Evolutionary conservation across 2,888 invertebrate genomes (phyloP), one percentile per base, ranked within the genome.

Genomic region (Drosophila rubida): DNA sequence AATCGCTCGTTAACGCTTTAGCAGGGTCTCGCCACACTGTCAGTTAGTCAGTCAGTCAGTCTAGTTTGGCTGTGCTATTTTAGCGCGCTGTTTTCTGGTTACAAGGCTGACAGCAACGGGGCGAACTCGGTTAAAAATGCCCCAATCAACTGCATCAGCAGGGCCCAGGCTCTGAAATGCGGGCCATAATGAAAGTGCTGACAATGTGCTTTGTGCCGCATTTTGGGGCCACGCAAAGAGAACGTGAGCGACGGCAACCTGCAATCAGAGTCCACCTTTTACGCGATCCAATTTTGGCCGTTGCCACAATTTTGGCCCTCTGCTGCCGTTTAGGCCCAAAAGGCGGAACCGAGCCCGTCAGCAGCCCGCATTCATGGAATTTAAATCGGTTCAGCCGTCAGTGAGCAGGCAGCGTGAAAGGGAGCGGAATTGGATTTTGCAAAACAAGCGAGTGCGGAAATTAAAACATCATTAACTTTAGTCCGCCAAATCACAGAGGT

Each of bases 151-250:
- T 13, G 39, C 39, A 25, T 27, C 46, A 27, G 14, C 58, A 30
- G 41, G 30, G 6, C 1, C 27, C 41, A 27, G 25, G 23, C 41
- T 41, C 23, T 41, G 39, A 30, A 41, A 39, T 59, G n/a, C 59
- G 32, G 42, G 23, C 16, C 30, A 23, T 42, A 59, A 41, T 59
- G 59, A 54, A 61, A 61, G 39, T 55, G 61, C 61, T 54, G 55
- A 61, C 54, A 61, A 41, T 44, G 55, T 54, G 57, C 57, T 61
- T 54, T 55, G 61, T 41, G 30, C 61, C 14, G 19, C 60, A 13
- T 42, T 49, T 32, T 5, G 16, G 27, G 46, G 14, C 22, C 14
- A 9, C 25, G 9, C 9, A 27, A 27, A 8, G 8, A 9, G 27
- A 27, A 32, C 11, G 32, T 32, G 32, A 35, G 11, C 11, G 32